Percentiles rank a stretch among this genome's conserved stretches.
Conservation (phyloP, 2,888 invertebrate genomes). For the Chrysopilus asiliformis region DNA sequence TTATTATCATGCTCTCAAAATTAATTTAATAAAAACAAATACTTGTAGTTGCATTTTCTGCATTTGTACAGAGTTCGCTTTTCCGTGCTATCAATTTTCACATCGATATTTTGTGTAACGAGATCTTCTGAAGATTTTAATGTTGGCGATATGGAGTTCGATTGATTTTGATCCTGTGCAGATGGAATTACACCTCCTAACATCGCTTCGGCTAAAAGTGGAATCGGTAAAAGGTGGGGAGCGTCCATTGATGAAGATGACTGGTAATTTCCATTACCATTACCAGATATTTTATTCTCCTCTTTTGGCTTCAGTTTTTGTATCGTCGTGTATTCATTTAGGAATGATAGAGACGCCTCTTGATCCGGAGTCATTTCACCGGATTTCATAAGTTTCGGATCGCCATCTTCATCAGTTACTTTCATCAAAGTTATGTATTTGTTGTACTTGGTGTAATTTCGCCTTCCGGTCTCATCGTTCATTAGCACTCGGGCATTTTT, state of each 20-base stretch:
- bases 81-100: conserved; percentile 37
- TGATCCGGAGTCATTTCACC: conserved; percentile 37
- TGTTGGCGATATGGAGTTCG: conserved; percentile 36
- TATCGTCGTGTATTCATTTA: conserved; percentile 36
- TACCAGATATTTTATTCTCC: background rate
- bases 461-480: conserved; percentile 81
- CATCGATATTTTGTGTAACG: conserved; percentile 30
- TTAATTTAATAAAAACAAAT: conserved; percentile 10
- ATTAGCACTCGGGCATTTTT: conserved; percentile 69
- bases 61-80: conserved; percentile 78
- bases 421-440: conserved; percentile 67
- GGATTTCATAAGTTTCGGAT: conserved; percentile 36
- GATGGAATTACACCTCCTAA: background rate
- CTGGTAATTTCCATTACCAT: background rate
- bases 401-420: conserved; percentile 40
- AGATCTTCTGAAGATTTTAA: conserved; percentile 48
- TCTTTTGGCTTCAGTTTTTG: conserved; percentile 24
- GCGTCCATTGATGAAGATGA: conserved; percentile 3
- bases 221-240: conserved; percentile 8
- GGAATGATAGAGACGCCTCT: conserved; percentile 40
- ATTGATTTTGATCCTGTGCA: conserved; percentile 2
- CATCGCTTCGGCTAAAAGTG: conserved; percentile 7
- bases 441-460: conserved; percentile 88
- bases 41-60: conserved; percentile 81
- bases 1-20: background rate